Conservation (phyloP, 2,797 vertebrate genomes). For the Chiloscyllium punctatum region DNA sequence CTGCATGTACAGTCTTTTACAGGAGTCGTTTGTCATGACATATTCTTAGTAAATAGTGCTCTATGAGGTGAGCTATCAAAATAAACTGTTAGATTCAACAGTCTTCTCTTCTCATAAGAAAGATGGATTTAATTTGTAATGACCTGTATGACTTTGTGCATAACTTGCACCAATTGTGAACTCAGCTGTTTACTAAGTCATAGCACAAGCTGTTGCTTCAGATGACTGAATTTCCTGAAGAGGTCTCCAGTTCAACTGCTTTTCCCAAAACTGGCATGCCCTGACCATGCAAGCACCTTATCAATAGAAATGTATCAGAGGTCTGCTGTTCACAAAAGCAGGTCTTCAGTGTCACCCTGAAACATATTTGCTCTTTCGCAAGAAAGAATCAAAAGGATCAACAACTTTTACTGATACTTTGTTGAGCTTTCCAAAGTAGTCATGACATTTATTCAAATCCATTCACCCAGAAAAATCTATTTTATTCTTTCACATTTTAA, state of each 20-base stretch:
- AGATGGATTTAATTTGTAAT: background rate
- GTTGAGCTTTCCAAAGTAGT: background rate
- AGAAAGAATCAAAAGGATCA: background rate
- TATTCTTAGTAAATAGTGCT: constrained; percentile 31
- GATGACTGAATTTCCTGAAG: background rate
- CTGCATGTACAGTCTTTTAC: background rate
- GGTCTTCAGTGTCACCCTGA: background rate
- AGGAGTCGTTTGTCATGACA: constrained; percentile 18
- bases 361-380: background rate
- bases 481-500: background rate
- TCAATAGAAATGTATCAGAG: background rate
- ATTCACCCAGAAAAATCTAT: background rate
- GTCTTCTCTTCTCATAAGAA: background rate
- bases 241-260: background rate
- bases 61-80: background rate
- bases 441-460: background rate
- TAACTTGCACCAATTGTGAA: background rate
- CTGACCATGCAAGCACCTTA: background rate
- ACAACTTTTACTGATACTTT: background rate
- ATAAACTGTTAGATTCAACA: too few species aligned
- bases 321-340: background rate
- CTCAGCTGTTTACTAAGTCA: background rate
- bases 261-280: too few species aligned
- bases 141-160: background rate
- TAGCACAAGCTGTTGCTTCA: background rate